Evolutionary conservation across 2,888 invertebrate genomes (phyloP).

Genomic region (Cremastinae sp.): DNA sequence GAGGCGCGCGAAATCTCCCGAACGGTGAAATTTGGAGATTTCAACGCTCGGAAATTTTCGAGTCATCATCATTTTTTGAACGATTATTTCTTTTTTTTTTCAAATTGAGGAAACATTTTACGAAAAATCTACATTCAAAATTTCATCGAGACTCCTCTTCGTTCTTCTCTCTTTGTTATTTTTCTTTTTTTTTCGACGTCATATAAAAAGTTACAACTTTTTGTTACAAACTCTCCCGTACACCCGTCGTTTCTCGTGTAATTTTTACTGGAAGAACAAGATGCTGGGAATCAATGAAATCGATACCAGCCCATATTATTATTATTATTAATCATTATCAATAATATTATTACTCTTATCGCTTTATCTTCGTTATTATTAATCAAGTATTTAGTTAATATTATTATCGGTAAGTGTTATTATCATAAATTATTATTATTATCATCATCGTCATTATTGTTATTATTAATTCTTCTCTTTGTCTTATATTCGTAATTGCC

Average conservation of each 20-base stretch:
- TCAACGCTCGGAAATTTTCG: too few relatives aligned
- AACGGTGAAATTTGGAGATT: too few relatives aligned
- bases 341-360: slow-evolving; percentile 48
- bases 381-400: not conserved
- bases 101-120: too few relatives aligned
- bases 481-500: slow-evolving; percentile 53
- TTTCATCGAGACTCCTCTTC: slow-evolving; percentile 7
- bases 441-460: slow-evolving; percentile 1
- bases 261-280: slow-evolving; percentile 76
- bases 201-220: slow-evolving; percentile 35
- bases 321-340: slow-evolving; percentile 34
- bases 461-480: slow-evolving; percentile 44
- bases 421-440: slow-evolving; percentile 2
- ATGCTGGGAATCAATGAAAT: slow-evolving; percentile 66
- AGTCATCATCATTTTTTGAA: too few relatives aligned
- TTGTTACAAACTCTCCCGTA: slow-evolving; percentile 55
- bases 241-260: slow-evolving; percentile 61
- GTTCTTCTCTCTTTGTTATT: not conserved
- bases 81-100: too few relatives aligned
- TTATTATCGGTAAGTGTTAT: too few relatives aligned
- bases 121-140: too few relatives aligned
- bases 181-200: slow-evolving; percentile 26
- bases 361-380: slow-evolving; percentile 7
- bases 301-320: slow-evolving; percentile 59
- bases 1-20: too few relatives aligned